These are phyloP conservation scores for Climacteris rufus DNA, from an alignment of 2,113 vertebrate species.

Conservation along the genomic window DNA sequence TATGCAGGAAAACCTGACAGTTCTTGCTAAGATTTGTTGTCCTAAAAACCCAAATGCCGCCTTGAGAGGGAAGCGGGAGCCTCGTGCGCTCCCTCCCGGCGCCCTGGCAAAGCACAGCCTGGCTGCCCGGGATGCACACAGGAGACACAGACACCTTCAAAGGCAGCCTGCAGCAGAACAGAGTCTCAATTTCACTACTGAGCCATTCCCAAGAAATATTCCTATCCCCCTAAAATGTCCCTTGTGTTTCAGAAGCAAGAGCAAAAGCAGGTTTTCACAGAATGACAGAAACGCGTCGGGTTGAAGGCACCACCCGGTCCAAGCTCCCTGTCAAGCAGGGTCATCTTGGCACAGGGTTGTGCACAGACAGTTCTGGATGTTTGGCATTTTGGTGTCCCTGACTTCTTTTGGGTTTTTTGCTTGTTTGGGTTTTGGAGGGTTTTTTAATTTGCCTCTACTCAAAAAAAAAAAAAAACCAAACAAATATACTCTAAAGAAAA, in stretches of 20 bases:
- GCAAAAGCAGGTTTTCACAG: neutral
- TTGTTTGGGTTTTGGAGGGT: neutral
- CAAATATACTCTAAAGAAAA: neutral
- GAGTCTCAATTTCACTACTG: fast-evolving
- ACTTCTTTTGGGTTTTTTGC: neutral
- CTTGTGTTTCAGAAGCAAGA: neutral
- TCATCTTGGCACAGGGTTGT: neutral
- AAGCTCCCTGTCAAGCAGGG: neutral
- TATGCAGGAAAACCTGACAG: neutral
- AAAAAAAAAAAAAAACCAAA: neutral
- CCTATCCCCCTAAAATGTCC: neutral
- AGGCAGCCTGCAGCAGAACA: neutral
- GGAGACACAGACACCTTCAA: neutral
- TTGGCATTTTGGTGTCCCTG: neutral
- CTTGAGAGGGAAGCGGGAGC: neutral
- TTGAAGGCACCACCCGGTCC: neutral
- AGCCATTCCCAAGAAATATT: neutral
- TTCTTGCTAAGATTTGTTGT: neutral
- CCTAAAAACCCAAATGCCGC: neutral
- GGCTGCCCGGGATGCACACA: neutral
- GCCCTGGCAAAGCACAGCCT: neutral
- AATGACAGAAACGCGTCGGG: neutral
- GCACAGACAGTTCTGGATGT: neutral
- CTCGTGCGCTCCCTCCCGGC: slow-evolving; percentile 26
- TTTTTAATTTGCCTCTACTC: neutral